These are phyloP conservation scores for Chromobotia macracanthus DNA, from an alignment of 2,797 vertebrate species.

Conservation along the genomic window DNA sequence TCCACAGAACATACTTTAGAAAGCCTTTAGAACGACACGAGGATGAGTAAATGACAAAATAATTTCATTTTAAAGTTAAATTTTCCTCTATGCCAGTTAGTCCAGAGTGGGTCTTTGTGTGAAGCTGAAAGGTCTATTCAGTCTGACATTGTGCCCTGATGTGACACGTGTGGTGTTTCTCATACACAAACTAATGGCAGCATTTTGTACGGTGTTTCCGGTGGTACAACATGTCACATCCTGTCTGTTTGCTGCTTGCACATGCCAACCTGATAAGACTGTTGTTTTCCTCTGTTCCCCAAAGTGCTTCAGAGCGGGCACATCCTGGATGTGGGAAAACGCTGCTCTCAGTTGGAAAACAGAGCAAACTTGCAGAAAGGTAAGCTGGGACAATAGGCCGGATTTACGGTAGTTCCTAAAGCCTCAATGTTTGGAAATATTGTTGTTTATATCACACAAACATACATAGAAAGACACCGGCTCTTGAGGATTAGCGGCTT, in stretches of 20 bases:
- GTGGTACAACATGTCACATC: conserved; percentile 47
- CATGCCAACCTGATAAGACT: conserved; percentile 55
- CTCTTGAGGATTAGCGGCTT: not conserved
- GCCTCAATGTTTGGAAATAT: conserved; percentile 40
- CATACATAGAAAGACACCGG: conserved; percentile 7
- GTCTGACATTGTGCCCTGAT: conserved; percentile 28
- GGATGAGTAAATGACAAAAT: not conserved
- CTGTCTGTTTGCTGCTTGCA: conserved; percentile 42
- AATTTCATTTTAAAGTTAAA: not conserved
- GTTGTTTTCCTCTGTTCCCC: conserved; percentile 43
- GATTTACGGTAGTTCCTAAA: conserved; percentile 47
- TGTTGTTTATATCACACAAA: conserved; percentile 39
- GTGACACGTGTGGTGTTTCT: not conserved
- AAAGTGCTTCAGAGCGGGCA: conserved; percentile 45
- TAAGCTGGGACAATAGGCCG: conserved; percentile 44
- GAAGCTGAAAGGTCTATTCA: conserved; percentile 10
- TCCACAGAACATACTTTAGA: no score
- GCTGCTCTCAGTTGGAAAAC: conserved; percentile 47
- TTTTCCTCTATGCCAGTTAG: not conserved
- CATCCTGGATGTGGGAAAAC: conserved; percentile 54
- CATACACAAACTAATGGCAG: conserved; percentile 17
- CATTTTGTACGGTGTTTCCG: conserved; percentile 50
- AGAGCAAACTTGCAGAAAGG: conserved; percentile 45
- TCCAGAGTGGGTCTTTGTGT: not conserved
- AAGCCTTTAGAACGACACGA: not conserved